Percentiles rank a stretch among this genome's conserved stretches.
phyloP scores from a whole-genome alignment of 2,888 invertebrate genomes.

The Callinectes sapidus region DNA sequence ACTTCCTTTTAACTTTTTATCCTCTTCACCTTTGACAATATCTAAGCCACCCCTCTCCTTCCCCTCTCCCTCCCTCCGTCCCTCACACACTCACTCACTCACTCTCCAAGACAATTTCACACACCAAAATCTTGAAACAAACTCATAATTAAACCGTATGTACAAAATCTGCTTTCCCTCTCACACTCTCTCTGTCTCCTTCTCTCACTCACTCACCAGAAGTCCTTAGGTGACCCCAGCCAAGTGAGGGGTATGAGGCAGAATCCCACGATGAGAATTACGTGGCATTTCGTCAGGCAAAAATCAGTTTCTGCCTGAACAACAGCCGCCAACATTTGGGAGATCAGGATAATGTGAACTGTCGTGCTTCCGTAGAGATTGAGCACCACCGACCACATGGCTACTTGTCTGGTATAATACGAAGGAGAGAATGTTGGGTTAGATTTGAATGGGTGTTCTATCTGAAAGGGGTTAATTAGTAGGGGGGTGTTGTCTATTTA shows the following conservation, averaged over 20 bases:
- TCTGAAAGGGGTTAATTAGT: too few species aligned
- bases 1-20: background rate
- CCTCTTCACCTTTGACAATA: background rate
- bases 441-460: background rate
- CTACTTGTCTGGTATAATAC: slow-evolving; percentile 42
- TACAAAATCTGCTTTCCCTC: background rate
- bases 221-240: slow-evolving; percentile 84
- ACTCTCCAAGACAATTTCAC: background rate
- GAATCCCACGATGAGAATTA: background rate
- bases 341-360: slow-evolving; percentile 71
- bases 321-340: slow-evolving; percentile 60
- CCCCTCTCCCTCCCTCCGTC: background rate
- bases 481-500: too few species aligned
- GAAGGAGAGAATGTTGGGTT: background rate
- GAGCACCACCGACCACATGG: slow-evolving; percentile 50
- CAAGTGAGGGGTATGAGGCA: slow-evolving; percentile 81
- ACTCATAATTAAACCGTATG: background rate
- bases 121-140: background rate
- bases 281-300: background rate
- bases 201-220: slow-evolving; percentile 79
- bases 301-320: background rate
- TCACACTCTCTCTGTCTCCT: background rate
- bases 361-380: slow-evolving; percentile 65
- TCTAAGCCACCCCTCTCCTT: background rate
- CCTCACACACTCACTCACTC: background rate